Conservation (phyloP, 1,140 invertebrate species). For the Platyura marginata region DNA sequence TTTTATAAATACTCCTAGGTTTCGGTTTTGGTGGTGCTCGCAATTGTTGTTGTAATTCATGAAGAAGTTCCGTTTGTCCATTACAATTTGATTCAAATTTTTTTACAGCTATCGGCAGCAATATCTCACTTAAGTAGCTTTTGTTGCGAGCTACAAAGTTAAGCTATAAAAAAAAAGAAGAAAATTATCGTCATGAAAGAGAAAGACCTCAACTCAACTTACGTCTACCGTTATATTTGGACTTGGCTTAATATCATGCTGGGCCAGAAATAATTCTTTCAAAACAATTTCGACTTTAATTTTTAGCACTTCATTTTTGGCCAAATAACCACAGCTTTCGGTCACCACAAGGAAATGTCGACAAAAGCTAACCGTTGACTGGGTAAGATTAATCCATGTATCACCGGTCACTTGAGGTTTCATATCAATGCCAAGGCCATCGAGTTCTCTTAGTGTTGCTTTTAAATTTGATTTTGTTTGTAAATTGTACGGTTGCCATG, state of each 20-base stretch:
- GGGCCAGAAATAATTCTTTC: constrained; percentile 16
- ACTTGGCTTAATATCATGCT: constrained; percentile 17
- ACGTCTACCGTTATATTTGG: constrained; percentile 19
- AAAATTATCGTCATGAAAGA: neutral
- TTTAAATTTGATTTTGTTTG: constrained; percentile 32
- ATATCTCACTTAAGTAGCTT: constrained; percentile 17
- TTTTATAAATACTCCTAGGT: constrained; percentile 21
- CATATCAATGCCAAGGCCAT: constrained; percentile 26
- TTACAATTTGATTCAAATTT: constrained; percentile 17
- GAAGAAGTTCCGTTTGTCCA: constrained; percentile 12
- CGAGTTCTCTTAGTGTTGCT: constrained; percentile 27
- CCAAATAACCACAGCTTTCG: constrained; percentile 17
- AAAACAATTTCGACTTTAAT: constrained; percentile 15
- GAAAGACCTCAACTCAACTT: constrained; percentile 6
- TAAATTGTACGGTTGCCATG: constrained; percentile 50
- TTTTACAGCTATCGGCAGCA: constrained; percentile 18
- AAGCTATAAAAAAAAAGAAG: constrained; percentile 8
- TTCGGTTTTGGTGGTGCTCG: constrained; percentile 15
- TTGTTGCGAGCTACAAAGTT: constrained; percentile 24
- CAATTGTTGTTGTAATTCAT: constrained; percentile 14
- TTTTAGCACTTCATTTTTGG: constrained; percentile 16
- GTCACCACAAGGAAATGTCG: constrained; percentile 18
- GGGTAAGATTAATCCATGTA: constrained; percentile 22
- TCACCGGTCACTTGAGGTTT: constrained; percentile 18
- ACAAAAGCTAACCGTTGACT: constrained; percentile 20